These are phyloP conservation scores for Crioceris asparagi DNA, from an alignment of 2,888 invertebrate genomes.

Conservation along the genomic window DNA sequence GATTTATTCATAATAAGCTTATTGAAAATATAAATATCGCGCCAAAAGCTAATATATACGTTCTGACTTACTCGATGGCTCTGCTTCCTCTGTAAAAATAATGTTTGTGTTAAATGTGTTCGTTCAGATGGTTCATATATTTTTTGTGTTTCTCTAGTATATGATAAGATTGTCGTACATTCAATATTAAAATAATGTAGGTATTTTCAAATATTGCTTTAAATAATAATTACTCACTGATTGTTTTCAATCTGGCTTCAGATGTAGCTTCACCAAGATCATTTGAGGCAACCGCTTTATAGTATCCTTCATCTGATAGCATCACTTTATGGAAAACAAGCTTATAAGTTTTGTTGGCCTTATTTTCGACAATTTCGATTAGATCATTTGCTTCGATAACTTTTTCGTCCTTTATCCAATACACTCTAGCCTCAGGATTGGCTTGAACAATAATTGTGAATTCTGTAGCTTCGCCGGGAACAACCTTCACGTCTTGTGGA, in stretches of 20 bases:
- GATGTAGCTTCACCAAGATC: slow-evolving; percentile 61
- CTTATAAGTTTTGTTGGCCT: slow-evolving; percentile 53
- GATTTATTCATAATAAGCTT: too few relatives aligned
- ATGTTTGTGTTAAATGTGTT: slow-evolving; percentile 7
- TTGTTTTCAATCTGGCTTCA: slow-evolving; percentile 58
- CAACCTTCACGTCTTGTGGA: slow-evolving; percentile 58
- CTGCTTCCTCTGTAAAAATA: slow-evolving; percentile 34
- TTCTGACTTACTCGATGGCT: slow-evolving; percentile 33
- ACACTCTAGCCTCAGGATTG: slow-evolving; percentile 80
- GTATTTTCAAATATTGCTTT: too few relatives aligned
- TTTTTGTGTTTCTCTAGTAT: too few relatives aligned
- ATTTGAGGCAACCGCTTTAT: slow-evolving; percentile 68
- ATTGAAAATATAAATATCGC: too few relatives aligned
- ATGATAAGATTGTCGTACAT: too few relatives aligned
- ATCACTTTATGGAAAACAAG: slow-evolving; percentile 61
- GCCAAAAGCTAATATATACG: not conserved
- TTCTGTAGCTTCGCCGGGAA: slow-evolving; percentile 66
- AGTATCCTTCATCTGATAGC: slow-evolving; percentile 65
- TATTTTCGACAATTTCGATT: slow-evolving; percentile 50
- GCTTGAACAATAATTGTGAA: slow-evolving; percentile 74
- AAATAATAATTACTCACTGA: slow-evolving; percentile 57
- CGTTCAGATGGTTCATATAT: slow-evolving; percentile 1
- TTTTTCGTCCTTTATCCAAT: slow-evolving; percentile 66
- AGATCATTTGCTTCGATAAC: slow-evolving; percentile 48
- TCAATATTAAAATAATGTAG: too few relatives aligned